Evolutionary conservation across 1,140 invertebrate genomes (phyloP).

Genomic region (Nasonia longicornis): DNA sequence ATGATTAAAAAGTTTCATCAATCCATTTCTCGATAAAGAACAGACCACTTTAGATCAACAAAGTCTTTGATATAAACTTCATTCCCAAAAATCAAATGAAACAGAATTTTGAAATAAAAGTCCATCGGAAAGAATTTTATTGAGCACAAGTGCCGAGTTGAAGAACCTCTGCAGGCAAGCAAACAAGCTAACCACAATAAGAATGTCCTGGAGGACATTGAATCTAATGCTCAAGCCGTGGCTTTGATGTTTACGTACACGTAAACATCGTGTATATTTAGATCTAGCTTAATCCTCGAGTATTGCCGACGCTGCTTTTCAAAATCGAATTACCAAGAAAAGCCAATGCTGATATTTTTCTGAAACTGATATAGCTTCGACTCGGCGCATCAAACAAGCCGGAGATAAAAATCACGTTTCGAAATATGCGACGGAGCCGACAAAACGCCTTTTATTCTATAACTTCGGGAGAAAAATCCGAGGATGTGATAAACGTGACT

Average conservation of each 20-base stretch:
- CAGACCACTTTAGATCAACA: background rate
- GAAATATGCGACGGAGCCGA: no score
- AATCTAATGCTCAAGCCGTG: constrained; percentile 22
- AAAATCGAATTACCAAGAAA: constrained; percentile 16
- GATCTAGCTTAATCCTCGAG: constrained; percentile 12
- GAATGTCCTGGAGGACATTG: constrained; percentile 50
- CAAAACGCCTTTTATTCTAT: no score
- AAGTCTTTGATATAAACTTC: background rate
- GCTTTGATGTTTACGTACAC: constrained; percentile 40
- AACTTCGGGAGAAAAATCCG: background rate
- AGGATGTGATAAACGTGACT: background rate
- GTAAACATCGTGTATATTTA: constrained; percentile 43
- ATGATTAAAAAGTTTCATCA: background rate
- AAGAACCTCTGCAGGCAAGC: constrained; percentile 13
- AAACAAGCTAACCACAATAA: constrained; percentile 44
- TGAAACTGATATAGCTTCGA: background rate
- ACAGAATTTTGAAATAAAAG: constrained; percentile 7
- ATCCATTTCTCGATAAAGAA: background rate
- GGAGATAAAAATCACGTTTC: background rate
- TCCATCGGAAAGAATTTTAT: constrained; percentile 10
- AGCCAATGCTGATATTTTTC: background rate
- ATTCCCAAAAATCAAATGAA: constrained; percentile 9
- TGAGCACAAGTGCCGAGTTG: constrained; percentile 1
- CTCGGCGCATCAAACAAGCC: background rate
- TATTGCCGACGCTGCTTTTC: background rate